Percentiles rank a stretch among this genome's conserved stretches.
These are phyloP conservation scores for Microtus ochrogaster DNA, from an alignment of 2,113 vertebrate genomes.

Conservation along the genomic window DNA sequence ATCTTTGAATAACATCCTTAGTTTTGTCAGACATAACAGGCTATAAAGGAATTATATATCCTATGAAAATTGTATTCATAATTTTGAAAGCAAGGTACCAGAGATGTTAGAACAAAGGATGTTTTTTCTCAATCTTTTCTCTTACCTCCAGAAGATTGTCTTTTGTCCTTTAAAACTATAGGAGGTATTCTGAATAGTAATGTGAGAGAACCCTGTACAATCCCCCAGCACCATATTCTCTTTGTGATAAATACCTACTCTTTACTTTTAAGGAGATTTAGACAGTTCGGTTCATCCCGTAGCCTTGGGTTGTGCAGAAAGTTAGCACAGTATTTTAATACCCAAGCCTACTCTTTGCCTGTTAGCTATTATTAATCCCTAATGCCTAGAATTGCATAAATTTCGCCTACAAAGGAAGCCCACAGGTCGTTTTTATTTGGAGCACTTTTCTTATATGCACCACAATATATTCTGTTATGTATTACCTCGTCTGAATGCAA, in stretches of 20 bases:
- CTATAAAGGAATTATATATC: not conserved
- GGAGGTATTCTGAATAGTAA: constrained; percentile 66
- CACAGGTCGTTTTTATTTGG: constrained; percentile 78
- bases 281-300: constrained; percentile 56
- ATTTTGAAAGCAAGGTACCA: constrained; percentile 29
- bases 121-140: not conserved
- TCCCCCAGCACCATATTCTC: constrained; percentile 56
- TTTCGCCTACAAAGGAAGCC: constrained; percentile 77
- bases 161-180: constrained; percentile 54
- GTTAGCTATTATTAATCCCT: constrained; percentile 81
- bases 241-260: constrained; percentile 48
- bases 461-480: constrained; percentile 80
- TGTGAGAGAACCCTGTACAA: constrained; percentile 50
- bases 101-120: constrained; percentile 46
- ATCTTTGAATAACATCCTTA: not conserved
- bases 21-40: not conserved
- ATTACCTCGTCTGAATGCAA: constrained; percentile 83
- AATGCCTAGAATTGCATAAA: constrained; percentile 74
- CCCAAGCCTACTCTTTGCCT: constrained; percentile 70
- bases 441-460: constrained; percentile 78
- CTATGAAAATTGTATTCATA: not conserved
- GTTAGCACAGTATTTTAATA: constrained; percentile 75
- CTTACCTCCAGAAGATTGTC: not conserved
- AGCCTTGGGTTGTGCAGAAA: constrained; percentile 62
- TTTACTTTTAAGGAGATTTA: constrained; percentile 74